Percentiles rank a stretch among this genome's conserved stretches.
Conservation (phyloP, 2,888 invertebrate genomes). For the Gastracanthus pulcherrimus region DNA sequence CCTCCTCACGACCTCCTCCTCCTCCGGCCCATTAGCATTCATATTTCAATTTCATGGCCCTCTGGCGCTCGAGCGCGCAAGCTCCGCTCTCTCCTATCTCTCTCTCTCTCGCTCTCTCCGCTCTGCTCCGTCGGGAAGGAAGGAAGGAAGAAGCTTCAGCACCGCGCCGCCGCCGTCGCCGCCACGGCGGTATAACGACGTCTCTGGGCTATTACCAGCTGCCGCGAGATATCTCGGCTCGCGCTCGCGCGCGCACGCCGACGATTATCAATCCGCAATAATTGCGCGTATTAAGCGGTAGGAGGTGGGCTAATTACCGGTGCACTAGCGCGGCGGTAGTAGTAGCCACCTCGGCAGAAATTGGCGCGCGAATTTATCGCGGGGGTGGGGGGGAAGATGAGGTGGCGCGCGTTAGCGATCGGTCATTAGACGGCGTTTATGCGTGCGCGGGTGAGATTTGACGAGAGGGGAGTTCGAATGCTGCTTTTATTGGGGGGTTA, state of each 20-base stretch:
- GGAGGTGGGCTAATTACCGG: slow-evolving; percentile 67
- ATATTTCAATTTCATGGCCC: slow-evolving; percentile 69
- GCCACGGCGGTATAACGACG: slow-evolving; percentile 50
- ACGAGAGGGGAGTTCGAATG: no score
- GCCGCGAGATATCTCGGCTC: slow-evolving; percentile 50
- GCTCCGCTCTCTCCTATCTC: background rate
- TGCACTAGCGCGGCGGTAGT: background rate
- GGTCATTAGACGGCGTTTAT: slow-evolving; percentile 35
- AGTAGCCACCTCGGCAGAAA: background rate
- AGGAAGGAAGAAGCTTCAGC: slow-evolving; percentile 54
- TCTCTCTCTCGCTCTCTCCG: no score
- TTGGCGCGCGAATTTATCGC: slow-evolving; percentile 31
- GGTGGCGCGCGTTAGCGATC: background rate
- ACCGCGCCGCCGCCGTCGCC: no score
- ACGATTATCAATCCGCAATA: slow-evolving; percentile 74
- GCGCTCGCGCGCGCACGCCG: slow-evolving; percentile 61
- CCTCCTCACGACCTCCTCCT: background rate
- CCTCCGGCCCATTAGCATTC: slow-evolving; percentile 70
- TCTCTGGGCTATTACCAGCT: slow-evolving; percentile 65
- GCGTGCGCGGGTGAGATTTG: background rate
- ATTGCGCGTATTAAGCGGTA: slow-evolving; percentile 72
- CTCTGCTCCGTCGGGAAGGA: slow-evolving; percentile 23
- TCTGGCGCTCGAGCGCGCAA: slow-evolving; percentile 30
- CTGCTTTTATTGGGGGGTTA: no score
- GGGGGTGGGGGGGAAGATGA: background rate